Evolutionary conservation across 2,888 invertebrate genomes (phyloP), one percentile per base, ranked within the genome.

Genomic region (Stenurella melanura): DNA sequence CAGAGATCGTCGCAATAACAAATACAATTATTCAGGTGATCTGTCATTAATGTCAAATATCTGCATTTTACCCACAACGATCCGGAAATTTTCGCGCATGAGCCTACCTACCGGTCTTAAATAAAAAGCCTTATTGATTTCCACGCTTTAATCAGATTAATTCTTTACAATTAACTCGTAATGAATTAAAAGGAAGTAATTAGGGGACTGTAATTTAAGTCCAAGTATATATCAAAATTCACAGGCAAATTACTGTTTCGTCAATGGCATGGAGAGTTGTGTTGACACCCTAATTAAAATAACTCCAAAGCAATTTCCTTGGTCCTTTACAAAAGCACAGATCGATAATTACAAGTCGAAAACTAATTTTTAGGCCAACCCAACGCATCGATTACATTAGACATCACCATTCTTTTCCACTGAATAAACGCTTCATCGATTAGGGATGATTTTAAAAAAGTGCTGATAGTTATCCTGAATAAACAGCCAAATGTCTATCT

Each of bases 121-220:
- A 34, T 34, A 7, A 34, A 34, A 34, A 34, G 9, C 0, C 30
- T 4, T 34, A 34, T 34, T 34, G 9, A 34, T 34, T 34, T 34
- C 50, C 15, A n/a, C 15, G 15, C 4, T 50, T n/a, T n/a, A 50
- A 15, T n/a, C 15, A 50, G 7, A n/a, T 50, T 50, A 50, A 50
- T 50, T 50, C n/a, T 63, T 26, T 17, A 17, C 30, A 34, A 64
- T 19, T 21, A 18, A 42, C 64, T 19, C 30, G 64, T 21, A 42
- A 64, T 64, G 18, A 42, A 64, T 64, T 64, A 64, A 64, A 64
- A 64, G 64, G 64, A 64, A 42, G 19, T 42, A 64, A 64, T 64
- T 30, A 64, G 64, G 19, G 50, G 19, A 21, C 64, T 15, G 12
- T 64, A 64, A 42, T 42, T 64, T 64, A 64, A 64, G 42, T 42